phyloP scores from a whole-genome alignment of 1,140 invertebrate species.

The Bilobella aurantiaca region DNA sequence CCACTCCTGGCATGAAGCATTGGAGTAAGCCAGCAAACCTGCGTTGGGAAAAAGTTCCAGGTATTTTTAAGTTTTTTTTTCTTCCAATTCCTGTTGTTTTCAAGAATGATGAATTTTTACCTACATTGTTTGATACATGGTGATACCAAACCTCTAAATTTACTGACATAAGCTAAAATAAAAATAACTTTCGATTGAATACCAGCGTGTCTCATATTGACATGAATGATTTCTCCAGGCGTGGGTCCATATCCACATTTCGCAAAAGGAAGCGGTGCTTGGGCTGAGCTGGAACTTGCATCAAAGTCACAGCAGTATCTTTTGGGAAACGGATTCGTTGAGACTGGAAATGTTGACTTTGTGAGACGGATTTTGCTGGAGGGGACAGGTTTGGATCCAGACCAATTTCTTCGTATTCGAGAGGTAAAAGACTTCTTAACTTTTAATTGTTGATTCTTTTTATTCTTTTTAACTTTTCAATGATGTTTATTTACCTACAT shows the following conservation, averaged over 20 bases:
- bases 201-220: neutral
- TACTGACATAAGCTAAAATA: neutral
- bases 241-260: slow-evolving; percentile 17
- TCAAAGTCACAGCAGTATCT: slow-evolving; percentile 15
- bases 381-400: slow-evolving; percentile 12
- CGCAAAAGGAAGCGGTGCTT: neutral
- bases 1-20: neutral
- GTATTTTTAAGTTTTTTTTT: neutral
- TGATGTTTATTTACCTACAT: no score
- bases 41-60: neutral
- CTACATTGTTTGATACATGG: slow-evolving; percentile 9
- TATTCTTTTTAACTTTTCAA: no score
- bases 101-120: slow-evolving; percentile 7
- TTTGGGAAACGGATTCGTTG: slow-evolving; percentile 15
- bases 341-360: slow-evolving; percentile 23
- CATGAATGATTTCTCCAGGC: slow-evolving; percentile 5
- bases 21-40: slow-evolving; percentile 15
- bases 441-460: slow-evolving; percentile 5
- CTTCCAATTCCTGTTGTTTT: neutral
- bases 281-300: slow-evolving; percentile 14
- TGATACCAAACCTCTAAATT: neutral
- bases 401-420: slow-evolving; percentile 23
- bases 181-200: neutral
- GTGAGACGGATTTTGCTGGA: slow-evolving; percentile 20
- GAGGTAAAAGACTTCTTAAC: slow-evolving; percentile 17